phyloP scores from a whole-genome alignment of 2,888 invertebrate genomes.

The Drosophila hawaiiensis region DNA sequence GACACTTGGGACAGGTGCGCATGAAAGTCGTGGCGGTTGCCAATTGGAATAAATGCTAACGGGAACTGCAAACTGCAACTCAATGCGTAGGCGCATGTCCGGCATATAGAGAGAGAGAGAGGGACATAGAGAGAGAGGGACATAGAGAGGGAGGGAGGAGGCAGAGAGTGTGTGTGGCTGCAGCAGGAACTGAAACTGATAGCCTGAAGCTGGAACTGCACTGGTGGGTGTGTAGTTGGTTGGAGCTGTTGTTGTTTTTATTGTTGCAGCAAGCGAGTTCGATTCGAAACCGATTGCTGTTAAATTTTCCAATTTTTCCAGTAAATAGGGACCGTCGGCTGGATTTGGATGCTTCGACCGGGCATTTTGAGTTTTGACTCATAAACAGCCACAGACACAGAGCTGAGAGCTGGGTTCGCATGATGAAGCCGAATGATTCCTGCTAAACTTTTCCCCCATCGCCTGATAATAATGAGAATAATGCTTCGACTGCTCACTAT shows the following conservation, averaged over 20 bases:
- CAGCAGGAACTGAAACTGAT: slow-evolving; percentile 13
- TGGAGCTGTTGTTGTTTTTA: slow-evolving; percentile 20
- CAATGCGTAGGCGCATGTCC: slow-evolving; percentile 51
- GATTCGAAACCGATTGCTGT: slow-evolving; percentile 45
- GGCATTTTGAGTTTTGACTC: slow-evolving; percentile 31
- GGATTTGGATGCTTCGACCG: neutral
- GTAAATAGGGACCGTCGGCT: neutral
- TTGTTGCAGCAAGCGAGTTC: slow-evolving; percentile 22
- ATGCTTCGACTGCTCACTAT: slow-evolving; percentile 29
- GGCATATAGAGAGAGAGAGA: slow-evolving; percentile 1
- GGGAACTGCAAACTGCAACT: slow-evolving; percentile 18
- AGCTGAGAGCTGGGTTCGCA: slow-evolving; percentile 27
- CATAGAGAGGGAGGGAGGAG: neutral
- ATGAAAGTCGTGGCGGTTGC: slow-evolving; percentile 34
- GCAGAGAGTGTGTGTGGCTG: slow-evolving; percentile 5
- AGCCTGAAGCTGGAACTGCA: neutral
- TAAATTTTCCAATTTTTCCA: slow-evolving; percentile 40
- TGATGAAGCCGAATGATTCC: slow-evolving; percentile 24
- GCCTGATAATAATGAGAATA: slow-evolving; percentile 1
- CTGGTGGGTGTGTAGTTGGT: neutral
- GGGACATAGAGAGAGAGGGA: slow-evolving; percentile 1
- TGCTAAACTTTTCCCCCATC: slow-evolving; percentile 1
- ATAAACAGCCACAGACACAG: slow-evolving; percentile 8
- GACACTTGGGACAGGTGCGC: slow-evolving; percentile 75
- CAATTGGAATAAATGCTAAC: slow-evolving; percentile 19